Percentiles rank a stretch among this genome's conserved stretches.
Conservation (phyloP, 2,888 invertebrate genomes). For the Cenopis cana region DNA sequence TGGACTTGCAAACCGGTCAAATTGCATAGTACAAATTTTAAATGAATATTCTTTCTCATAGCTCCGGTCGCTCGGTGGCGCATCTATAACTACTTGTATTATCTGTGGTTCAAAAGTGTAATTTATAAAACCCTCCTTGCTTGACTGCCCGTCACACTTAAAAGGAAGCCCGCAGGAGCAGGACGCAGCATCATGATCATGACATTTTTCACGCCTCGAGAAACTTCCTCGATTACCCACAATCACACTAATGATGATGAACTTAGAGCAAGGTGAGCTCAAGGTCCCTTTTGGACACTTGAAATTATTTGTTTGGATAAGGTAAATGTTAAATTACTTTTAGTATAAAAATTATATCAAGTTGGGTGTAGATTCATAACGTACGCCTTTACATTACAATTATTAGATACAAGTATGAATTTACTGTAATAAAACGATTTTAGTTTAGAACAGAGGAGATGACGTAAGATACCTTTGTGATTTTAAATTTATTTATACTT, state of each 20-base stretch:
- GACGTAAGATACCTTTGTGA: conserved; percentile 17
- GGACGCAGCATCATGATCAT: conserved; percentile 75
- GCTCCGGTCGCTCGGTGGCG: too few species aligned
- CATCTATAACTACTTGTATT: too few species aligned
- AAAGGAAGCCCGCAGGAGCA: conserved; percentile 66
- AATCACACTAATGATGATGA: conserved; percentile 52
- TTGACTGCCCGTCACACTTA: conserved; percentile 38
- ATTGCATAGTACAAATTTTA: too few species aligned
- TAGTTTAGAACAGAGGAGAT: background rate
- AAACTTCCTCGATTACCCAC: conserved; percentile 66
- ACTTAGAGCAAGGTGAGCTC: conserved; percentile 38
- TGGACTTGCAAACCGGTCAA: too few species aligned
- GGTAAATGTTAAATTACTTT: conserved; percentile 21
- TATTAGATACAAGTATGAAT: too few species aligned
- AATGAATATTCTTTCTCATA: too few species aligned
- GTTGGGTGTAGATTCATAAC: too few species aligned
- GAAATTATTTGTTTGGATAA: conserved; percentile 21
- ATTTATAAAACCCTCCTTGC: conserved; percentile 11
- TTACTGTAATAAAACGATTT: too few species aligned
- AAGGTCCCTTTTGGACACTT: conserved; percentile 46
- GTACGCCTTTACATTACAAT: too few species aligned
- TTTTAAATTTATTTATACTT: conserved; percentile 40
- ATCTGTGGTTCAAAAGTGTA: too few species aligned
- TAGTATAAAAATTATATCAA: background rate
- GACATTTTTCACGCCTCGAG: conserved; percentile 74